Evolutionary conservation across 64 coral and sea anemone species (phyloP), one percentile per base, ranked within the genome.

Genomic region (Porites lutea): DNA sequence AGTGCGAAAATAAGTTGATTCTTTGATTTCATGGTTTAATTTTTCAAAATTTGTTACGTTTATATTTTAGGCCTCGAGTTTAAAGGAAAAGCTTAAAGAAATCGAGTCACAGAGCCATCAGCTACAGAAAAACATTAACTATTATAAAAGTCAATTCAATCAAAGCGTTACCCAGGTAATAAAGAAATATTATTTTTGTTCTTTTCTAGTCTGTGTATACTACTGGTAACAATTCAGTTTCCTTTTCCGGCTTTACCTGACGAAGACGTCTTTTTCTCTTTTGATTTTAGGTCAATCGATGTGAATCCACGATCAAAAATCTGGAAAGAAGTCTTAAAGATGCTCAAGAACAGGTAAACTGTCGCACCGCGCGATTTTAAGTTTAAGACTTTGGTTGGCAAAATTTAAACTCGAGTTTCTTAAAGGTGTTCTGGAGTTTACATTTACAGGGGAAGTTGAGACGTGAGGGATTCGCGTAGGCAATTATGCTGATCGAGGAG

Each of bases 131-230:
- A 98, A 92, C 59, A 62, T 98, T 6, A 89, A 49, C 16, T 95
- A 98, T 71, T 98, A 98, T 13, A 98, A 98, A 72, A 87, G 92
- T 48, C 96, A 95, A 47, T 87, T 95, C 8, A 92, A 98, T 47
- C 90, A 92, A 62, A 98, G 93, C 47, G 93, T 92, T 13, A 82
- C 77, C 4, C 96, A 98, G 93, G 96, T 98, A 72, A 59, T 57
- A 9, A 12, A 57, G 54, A 57, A 12, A 57, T 57, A 57, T 57
- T 57, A 12, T 12, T 57, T 7, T 57, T 57, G 7, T 57, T 57
- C 12, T 57, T 57, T 57, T 57, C 12, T 9, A 57, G 7, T 57
- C 12, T 7, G 1, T 57, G 53, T 23, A n/a, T 54, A 6, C 16
- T 52, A 12, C 6, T 11, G 21, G 7, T 64, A 53, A 4, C 8